Percentiles rank a stretch among this genome's conserved stretches.
phyloP scores from a whole-genome alignment of 2,888 invertebrate genomes.

The Encarsia formosa region DNA sequence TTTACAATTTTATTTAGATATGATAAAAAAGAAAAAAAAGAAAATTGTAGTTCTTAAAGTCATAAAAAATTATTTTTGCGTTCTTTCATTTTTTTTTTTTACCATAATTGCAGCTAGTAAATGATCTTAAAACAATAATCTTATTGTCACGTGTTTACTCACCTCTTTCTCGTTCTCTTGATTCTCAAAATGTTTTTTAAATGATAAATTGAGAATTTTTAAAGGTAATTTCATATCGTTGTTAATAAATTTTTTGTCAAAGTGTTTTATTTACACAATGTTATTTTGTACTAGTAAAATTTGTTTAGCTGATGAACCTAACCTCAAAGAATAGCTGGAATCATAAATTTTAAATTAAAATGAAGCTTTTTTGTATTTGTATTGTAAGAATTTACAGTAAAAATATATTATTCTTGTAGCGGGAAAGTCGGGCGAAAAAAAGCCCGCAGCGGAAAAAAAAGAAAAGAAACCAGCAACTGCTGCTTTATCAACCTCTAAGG shows the following conservation, averaged over 20 bases:
- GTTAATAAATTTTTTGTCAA: too few relatives aligned
- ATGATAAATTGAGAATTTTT: background rate
- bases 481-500: conserved; percentile 44
- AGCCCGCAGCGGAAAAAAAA: conserved; percentile 53
- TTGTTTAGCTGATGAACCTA: background rate
- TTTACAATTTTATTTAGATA: conserved; percentile 1
- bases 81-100: too few relatives aligned
- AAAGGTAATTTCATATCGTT: too few relatives aligned
- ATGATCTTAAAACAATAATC: too few relatives aligned
- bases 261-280: too few relatives aligned
- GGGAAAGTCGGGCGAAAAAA: conserved; percentile 45
- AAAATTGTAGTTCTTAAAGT: background rate
- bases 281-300: too few relatives aligned
- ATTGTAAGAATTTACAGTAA: too few relatives aligned
- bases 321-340: background rate
- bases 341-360: background rate
- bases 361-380: background rate
- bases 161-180: too few relatives aligned
- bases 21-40: background rate
- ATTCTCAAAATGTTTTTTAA: background rate
- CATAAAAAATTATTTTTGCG: too few relatives aligned
- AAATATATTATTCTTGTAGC: conserved; percentile 49
- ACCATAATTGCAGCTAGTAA: too few relatives aligned
- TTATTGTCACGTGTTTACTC: too few relatives aligned
- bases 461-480: conserved; percentile 57